These are phyloP conservation scores for Ephydatia muelleri DNA, from an alignment of 37 sponge, comb jelly and placozoan genomes.

Conservation along the genomic window DNA sequence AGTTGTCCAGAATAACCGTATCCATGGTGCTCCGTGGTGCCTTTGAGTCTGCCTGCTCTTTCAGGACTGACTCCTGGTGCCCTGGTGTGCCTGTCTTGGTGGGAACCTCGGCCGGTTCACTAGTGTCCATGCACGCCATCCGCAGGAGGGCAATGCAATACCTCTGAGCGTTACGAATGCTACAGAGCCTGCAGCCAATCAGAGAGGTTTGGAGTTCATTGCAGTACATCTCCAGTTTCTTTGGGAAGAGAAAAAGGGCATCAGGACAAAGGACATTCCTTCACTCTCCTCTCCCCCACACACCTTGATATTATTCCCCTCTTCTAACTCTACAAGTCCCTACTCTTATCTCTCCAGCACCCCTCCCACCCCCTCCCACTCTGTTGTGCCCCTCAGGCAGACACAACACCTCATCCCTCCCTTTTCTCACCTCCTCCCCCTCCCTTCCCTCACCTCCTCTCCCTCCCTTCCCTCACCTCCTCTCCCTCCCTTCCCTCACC, in stretches of 20 bases:
- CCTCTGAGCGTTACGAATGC: conserved; percentile 26
- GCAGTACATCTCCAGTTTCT: conserved; percentile 50
- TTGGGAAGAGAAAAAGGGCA: not conserved
- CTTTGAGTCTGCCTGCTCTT: not conserved
- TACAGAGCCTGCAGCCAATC: conserved; percentile 21
- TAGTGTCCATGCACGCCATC: conserved; percentile 22
- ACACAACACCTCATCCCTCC: no score
- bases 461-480: no score
- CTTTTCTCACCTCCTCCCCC: no score
- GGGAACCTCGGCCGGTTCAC: not conserved
- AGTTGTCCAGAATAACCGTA: not conserved
- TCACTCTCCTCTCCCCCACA: no score
- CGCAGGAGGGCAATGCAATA: conserved; percentile 51
- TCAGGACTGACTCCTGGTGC: not conserved
- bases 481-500: no score
- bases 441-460: no score
- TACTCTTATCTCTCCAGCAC: no score
- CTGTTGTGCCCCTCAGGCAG: no score
- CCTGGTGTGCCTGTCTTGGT: not conserved
- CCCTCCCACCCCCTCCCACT: no score
- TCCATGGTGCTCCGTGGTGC: not conserved
- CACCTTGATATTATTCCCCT: no score
- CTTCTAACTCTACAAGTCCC: no score
- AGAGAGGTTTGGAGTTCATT: conserved; percentile 43
- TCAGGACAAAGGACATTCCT: no score